Conservation (phyloP, 2,797 vertebrate genomes). For the Phoebastria nigripes region DNA sequence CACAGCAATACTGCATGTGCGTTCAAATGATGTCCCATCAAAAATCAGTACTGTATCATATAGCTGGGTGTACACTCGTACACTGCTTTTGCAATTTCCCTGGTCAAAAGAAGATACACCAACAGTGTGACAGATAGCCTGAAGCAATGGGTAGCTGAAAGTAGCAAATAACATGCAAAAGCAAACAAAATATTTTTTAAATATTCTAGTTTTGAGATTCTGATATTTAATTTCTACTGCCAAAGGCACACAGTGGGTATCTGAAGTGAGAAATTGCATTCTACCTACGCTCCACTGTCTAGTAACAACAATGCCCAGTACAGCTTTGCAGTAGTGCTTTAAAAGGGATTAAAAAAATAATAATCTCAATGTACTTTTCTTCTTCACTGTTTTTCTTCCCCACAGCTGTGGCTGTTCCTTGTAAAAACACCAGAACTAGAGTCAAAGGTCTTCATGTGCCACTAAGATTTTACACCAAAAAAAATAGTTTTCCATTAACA, state of each 20-base stretch:
- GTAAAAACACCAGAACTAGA: neutral
- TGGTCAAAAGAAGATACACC: neutral
- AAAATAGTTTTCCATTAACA: neutral
- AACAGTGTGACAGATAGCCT: neutral
- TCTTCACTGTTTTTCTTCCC: neutral
- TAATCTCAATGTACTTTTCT: neutral
- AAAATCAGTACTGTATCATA: neutral
- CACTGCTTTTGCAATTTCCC: neutral
- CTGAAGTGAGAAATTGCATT: neutral
- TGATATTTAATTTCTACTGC: slow-evolving; percentile 19
- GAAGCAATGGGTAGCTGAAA: neutral
- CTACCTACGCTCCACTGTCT: neutral
- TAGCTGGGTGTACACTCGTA: neutral
- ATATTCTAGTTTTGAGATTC: neutral
- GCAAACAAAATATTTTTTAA: neutral
- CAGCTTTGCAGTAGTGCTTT: neutral
- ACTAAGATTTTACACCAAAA: neutral
- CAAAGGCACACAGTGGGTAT: neutral
- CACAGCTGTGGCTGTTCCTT: neutral
- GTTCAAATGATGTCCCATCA: neutral
- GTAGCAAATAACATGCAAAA: neutral
- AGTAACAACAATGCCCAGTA: neutral
- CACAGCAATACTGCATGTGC: neutral
- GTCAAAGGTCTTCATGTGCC: neutral
- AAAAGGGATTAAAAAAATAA: neutral